Evolutionary conservation across 2,888 invertebrate species (phyloP), one percentile per base, ranked within the genome.

Genomic region (Cryptocheilus praepositus): DNA sequence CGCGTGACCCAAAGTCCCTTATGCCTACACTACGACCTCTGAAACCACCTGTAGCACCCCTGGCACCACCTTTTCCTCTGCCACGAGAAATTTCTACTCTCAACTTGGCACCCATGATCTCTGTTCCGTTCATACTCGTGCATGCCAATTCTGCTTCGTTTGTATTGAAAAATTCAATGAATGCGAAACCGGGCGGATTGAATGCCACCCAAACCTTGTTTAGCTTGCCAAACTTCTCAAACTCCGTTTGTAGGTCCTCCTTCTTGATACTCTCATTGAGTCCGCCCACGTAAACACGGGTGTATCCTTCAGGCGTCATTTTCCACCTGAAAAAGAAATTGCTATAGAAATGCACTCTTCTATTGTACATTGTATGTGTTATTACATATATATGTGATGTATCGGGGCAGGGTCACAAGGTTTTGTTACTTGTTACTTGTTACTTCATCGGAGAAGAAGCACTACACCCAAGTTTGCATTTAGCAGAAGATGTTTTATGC

Each of bases 191-290:
- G 80, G 96, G 96, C 80, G 97, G 97, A 90, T 97, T 96, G 89
- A 96, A 95, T 80, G 97, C 96, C 82, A 95, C 96, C 96, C 96
- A 97, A 77, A 96, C 96, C 82, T 95, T 95, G 90, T 95, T 96
- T 81, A 97, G 91, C 91, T 96, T 96, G 82, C 97, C 97, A 89
- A 94, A 97, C 90, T 96, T 96, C 85, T 95, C 95, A 89, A 97
- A 97, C 90, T 96, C 95, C 86, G 93, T 92, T 89, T 97, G 96
- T 77, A 97, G 91, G 89, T 97, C 96, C 90, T 97, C 97, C 88
- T 96, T 96, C 90, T 96, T 96, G 88, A 96, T 94, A 88, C 94
- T 94, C 88, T 96, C 96, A 85, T 93, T 94, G 80, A 97, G 92
- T 85, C 96, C 96, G 82, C 97, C 97, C 85, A 96, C 96, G 90